Conservation (phyloP, 2,888 invertebrate genomes). For the Tromatobia lineatoria region DNA sequence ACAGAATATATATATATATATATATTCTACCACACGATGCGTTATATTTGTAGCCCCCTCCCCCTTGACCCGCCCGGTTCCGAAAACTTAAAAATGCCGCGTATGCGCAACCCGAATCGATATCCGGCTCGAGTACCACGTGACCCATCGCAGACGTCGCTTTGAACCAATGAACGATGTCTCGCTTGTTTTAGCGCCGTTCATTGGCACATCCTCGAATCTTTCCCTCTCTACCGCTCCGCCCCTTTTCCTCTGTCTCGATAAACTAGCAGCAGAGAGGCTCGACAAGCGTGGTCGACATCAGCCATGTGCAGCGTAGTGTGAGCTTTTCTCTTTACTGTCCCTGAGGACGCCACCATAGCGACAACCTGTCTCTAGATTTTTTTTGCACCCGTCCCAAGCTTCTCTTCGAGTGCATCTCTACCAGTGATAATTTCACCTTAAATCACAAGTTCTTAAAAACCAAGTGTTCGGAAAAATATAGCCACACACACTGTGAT, state of each 20-base stretch:
- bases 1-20: no score
- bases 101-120: constrained; percentile 92
- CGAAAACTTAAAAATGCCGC: constrained; percentile 93
- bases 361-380: constrained; percentile 42
- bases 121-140: constrained; percentile 89
- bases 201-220: constrained; percentile 23
- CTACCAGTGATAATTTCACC: neutral
- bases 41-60: constrained; percentile 76
- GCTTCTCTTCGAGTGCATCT: neutral
- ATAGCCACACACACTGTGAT: neutral
- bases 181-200: neutral
- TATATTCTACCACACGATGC: constrained; percentile 67
- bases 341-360: constrained; percentile 64
- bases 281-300: constrained; percentile 76
- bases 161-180: constrained; percentile 28
- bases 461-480: neutral
- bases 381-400: constrained; percentile 9
- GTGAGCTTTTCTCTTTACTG: constrained; percentile 30
- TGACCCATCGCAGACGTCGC: constrained; percentile 29
- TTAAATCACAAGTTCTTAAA: neutral
- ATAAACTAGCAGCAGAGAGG: neutral
- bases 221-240: neutral
- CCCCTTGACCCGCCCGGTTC: constrained; percentile 80
- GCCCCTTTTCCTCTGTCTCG: neutral
- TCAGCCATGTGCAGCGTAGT: constrained; percentile 57